phyloP scores from a whole-genome alignment of 2,888 invertebrate genomes.

The Nemoura dubitans region DNA sequence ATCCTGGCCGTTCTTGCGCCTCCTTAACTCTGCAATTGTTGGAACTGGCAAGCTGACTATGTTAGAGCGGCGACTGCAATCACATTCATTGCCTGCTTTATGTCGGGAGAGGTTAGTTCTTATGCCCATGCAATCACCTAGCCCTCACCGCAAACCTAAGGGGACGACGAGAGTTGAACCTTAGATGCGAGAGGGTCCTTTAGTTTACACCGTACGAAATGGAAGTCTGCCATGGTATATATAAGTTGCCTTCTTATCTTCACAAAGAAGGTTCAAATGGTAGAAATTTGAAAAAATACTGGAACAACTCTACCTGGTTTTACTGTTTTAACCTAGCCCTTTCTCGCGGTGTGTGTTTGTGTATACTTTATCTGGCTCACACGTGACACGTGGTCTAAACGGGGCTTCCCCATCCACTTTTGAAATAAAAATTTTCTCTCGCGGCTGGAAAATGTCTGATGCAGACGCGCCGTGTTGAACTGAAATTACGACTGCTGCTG shows the following conservation, averaged over 20 bases:
- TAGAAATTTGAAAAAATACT: conserved; percentile 22
- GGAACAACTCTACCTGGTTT: conserved; percentile 14
- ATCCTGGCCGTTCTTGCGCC: conserved; percentile 17
- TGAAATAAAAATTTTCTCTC: background rate
- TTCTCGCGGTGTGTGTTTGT: background rate
- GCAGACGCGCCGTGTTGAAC: background rate
- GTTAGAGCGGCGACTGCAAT: conserved; percentile 24
- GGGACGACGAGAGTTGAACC: background rate
- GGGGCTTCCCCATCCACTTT: background rate
- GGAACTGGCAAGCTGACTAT: background rate
- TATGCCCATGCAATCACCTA: conserved; percentile 32
- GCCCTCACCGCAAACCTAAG: conserved; percentile 3
- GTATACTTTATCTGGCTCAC: background rate
- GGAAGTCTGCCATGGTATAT: background rate
- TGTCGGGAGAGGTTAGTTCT: conserved; percentile 31
- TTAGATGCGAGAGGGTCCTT: background rate
- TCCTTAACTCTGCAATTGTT: conserved; percentile 26
- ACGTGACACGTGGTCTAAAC: background rate
- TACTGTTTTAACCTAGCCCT: background rate
- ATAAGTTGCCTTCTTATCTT: conserved; percentile 23
- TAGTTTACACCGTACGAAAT: conserved; percentile 21
- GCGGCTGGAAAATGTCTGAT: background rate
- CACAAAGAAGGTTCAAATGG: conserved; percentile 24
- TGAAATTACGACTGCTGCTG: conserved; percentile 15
- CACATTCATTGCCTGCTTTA: conserved; percentile 38